Conservation (phyloP, 2,888 invertebrate species). For the Lepidochitona cinerea region DNA sequence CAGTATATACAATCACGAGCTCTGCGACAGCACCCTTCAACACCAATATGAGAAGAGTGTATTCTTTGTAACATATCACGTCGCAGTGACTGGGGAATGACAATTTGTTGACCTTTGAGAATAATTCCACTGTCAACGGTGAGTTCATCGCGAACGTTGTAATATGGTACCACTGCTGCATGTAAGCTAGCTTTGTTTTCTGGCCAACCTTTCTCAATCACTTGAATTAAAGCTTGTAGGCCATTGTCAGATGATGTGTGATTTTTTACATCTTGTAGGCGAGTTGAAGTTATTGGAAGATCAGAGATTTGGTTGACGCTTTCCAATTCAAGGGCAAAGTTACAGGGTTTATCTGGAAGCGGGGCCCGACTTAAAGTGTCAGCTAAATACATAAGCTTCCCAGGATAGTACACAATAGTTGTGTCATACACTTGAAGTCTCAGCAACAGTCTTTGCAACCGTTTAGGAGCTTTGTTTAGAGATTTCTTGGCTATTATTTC, state of each 20-base stretch:
- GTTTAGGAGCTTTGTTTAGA: constrained; percentile 22
- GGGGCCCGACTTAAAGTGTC: too few relatives aligned
- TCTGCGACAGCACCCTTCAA: constrained; percentile 14
- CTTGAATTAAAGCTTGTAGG: too few relatives aligned
- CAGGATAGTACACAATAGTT: neutral
- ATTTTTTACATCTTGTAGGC: too few relatives aligned
- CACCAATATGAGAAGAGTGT: constrained; percentile 12
- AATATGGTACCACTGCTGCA: constrained; percentile 10
- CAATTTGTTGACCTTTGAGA: constrained; percentile 17
- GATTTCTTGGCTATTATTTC: constrained; percentile 30
- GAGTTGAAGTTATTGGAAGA: constrained; percentile 3
- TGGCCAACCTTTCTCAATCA: constrained; percentile 24
- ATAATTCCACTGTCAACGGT: constrained; percentile 27
- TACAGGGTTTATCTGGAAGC: neutral
- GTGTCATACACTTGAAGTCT: too few relatives aligned
- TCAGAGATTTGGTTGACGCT: constrained; percentile 11
- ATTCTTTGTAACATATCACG: neutral
- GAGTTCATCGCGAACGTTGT: constrained; percentile 6
- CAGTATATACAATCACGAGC: constrained; percentile 25
- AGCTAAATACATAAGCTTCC: too few relatives aligned
- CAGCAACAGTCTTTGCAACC: too few relatives aligned
- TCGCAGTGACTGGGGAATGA: constrained; percentile 5
- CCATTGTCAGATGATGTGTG: too few relatives aligned
- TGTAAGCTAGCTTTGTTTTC: neutral
- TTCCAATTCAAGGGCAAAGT: constrained; percentile 13